These are phyloP conservation scores for Helobdella robusta DNA, from an alignment of 2,888 invertebrate genomes.

Conservation along the genomic window DNA sequence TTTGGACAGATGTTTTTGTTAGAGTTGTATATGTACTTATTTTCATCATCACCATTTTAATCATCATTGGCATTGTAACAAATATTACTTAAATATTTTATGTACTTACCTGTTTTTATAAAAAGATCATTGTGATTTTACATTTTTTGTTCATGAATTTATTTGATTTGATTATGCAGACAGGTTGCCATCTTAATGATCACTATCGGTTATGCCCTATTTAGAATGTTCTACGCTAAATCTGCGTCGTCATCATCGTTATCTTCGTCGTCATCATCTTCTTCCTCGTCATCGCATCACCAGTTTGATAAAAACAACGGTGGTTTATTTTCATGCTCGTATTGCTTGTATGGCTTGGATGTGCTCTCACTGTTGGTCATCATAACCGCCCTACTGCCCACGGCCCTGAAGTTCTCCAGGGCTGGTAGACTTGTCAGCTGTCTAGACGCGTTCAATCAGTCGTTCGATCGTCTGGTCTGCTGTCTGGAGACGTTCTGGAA, in stretches of 20 bases:
- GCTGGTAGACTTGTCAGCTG: conserved; percentile 27
- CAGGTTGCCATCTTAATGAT: conserved; percentile 28
- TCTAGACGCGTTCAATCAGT: conserved; percentile 1
- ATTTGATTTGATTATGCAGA: conserved; percentile 19
- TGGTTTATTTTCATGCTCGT: not conserved
- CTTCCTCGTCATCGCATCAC: not conserved
- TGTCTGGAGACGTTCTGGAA: conserved; percentile 17
- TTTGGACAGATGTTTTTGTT: conserved; percentile 23
- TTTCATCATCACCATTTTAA: not conserved
- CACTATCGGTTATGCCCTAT: conserved; percentile 28
- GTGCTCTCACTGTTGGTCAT: conserved; percentile 27
- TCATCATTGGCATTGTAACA: too few species aligned
- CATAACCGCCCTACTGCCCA: conserved; percentile 25
- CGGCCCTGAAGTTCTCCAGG: conserved; percentile 27
- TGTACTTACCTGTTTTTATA: not conserved
- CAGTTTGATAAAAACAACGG: not conserved
- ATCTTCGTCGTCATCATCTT: not conserved
- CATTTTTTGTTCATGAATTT: too few species aligned
- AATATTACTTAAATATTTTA: not conserved
- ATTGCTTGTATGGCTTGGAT: conserved; percentile 27
- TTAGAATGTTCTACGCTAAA: conserved; percentile 31
- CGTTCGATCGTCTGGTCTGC: not conserved
- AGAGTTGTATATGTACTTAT: not conserved
- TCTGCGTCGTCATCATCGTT: not conserved
- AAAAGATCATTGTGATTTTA: not conserved